These are phyloP conservation scores for Lota lota DNA, from an alignment of 2,113 vertebrate genomes.

Conservation along the genomic window DNA sequence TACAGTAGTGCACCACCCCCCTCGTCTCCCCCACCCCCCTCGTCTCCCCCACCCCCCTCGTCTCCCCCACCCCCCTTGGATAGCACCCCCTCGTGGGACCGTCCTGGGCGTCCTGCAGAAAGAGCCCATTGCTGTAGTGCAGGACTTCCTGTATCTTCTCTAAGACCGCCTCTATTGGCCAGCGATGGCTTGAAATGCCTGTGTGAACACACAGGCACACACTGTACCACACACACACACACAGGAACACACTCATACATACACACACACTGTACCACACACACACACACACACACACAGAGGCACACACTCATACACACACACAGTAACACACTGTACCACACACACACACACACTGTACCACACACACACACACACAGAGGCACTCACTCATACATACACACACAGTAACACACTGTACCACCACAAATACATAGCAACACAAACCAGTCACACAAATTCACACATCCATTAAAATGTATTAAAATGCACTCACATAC, in stretches of 20 bases:
- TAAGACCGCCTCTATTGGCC: conserved; percentile 22
- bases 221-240: background rate
- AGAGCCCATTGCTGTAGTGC: too few species aligned
- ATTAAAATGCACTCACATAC: background rate
- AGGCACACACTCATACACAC: too few species aligned
- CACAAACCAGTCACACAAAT: background rate
- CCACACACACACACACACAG: conserved; percentile 15
- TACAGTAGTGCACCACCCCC: too few species aligned
- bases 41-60: conserved; percentile 11
- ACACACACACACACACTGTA: conserved; percentile 10
- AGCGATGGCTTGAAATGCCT: conserved; percentile 36
- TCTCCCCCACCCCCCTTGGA: conserved; percentile 7
- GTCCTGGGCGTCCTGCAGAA: too few species aligned
- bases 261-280: too few species aligned
- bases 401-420: conserved; percentile 10
- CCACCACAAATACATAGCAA: too few species aligned
- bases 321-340: too few species aligned
- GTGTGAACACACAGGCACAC: conserved; percentile 17
- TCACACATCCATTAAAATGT: background rate
- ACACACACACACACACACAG: too few species aligned
- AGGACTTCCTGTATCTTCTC: conserved; percentile 9
- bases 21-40: too few species aligned
- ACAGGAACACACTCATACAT: too few species aligned
- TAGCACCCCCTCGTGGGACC: too few species aligned
- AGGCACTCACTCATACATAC: background rate